phyloP scores from a whole-genome alignment of 2,113 vertebrate species.

The Urocitellus parryii region DNA sequence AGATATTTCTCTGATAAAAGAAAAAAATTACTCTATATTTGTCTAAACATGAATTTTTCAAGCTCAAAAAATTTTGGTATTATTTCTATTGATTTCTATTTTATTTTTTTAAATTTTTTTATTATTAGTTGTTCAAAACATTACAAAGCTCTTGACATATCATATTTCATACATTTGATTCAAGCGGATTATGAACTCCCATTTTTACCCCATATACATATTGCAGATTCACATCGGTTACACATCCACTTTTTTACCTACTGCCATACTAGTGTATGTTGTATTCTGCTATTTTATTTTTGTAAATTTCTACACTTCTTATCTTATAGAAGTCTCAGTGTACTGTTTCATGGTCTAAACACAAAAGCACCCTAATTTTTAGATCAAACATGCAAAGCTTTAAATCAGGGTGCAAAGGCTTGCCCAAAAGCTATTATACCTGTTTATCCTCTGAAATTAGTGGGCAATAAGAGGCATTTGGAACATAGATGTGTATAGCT shows the following conservation, averaged over 20 bases:
- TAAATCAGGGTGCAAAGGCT: background rate
- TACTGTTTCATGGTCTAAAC: background rate
- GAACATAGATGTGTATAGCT: background rate
- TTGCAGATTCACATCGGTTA: no score
- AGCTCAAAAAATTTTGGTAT: background rate
- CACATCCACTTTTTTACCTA: no score
- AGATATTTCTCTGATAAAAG: background rate
- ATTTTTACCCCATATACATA: no score
- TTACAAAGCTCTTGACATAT: no score
- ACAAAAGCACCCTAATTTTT: slow-evolving; percentile 28
- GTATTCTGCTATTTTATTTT: background rate
- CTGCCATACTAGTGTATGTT: no score
- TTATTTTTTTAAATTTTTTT: background rate
- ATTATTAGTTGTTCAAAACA: no score
- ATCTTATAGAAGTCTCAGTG: background rate
- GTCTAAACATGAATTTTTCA: slow-evolving; percentile 13
- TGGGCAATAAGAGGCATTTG: background rate
- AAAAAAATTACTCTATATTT: background rate
- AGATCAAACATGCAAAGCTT: background rate
- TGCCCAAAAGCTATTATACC: background rate
- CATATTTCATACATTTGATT: no score
- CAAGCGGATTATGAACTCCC: no score
- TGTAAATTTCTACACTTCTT: background rate
- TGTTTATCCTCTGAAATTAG: background rate
- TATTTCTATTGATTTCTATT: background rate